Base-by-base conservation (phyloP, 2,888 invertebrate species). In the Tridacna crocea region DNA sequence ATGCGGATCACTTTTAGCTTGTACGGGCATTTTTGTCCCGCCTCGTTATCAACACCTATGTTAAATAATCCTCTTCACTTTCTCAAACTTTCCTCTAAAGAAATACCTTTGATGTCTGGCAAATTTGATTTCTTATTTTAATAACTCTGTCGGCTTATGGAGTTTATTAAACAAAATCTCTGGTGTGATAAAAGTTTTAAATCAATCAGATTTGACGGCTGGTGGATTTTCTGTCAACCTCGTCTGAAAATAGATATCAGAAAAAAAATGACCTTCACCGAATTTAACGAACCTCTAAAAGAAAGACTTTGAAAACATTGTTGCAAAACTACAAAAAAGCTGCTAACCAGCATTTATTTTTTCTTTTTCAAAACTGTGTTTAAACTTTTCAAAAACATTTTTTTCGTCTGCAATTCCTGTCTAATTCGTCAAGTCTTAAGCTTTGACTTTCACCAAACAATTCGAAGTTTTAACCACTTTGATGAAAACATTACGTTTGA, bases 21-120 rank as follows among this genome's bases (percentile, higher is more conserved):
- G 75, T 8, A 74, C 77, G n/a, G 81, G 81, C 81, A 81, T 81
- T 22, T 8, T 77, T 66, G n/a, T 19, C 22, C 22, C 70, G 51
- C 36, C 3, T 17, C 36, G 27, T 66, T 66, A 66, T 66, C 36
- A 36, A 36, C 12, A 26, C 6, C 36, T 15, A 66, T 6, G 13
- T 55, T 13, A 2, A 26, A 12, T 10, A 24, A 66, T 26, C 15
- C 12, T 36, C 24, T 66, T 36, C 36, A 24, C 12, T 36, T 15
- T 66, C 36, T 17, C 27, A 26, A 22, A 15, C 27, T 13, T 27
- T n/a, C 15, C 12, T 36, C 17, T 36, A 66, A 11, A 17, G 15
- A 70, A 51, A 51, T 70, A 24, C 70, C 70, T 65, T 27, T 76
- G 58, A 51, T 24, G 75, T 74, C 24, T 55, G 46, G 46, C 61